Percentiles rank a stretch among this genome's conserved stretches.
phyloP scores from a whole-genome alignment of 2,888 invertebrate genomes.

The Parnassius orleans region DNA sequence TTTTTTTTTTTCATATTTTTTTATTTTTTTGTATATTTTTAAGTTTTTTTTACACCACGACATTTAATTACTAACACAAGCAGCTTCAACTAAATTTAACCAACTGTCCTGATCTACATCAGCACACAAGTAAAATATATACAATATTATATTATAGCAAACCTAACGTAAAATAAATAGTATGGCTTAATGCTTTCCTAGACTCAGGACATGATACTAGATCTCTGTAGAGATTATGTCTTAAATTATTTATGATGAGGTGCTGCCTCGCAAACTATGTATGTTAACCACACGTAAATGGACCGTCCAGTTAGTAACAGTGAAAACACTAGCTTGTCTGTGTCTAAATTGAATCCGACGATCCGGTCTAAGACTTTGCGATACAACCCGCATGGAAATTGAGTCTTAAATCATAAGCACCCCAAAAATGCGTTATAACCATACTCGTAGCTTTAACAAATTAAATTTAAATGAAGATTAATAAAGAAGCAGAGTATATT shows the following conservation, averaged over 20 bases:
- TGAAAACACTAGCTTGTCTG: not conserved
- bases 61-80: too few species aligned
- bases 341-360: not conserved
- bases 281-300: not conserved
- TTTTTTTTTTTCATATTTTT: not conserved
- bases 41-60: too few species aligned
- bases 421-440: not conserved
- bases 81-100: not conserved
- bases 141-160: too few species aligned
- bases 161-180: too few species aligned
- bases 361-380: not conserved
- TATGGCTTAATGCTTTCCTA: too few species aligned
- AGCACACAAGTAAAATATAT: too few species aligned
- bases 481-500: not conserved
- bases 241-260: too few species aligned
- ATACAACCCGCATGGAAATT: not conserved
- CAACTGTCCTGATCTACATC: too few species aligned
- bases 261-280: too few species aligned
- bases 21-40: not conserved
- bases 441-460: not conserved
- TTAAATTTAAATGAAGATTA: slow-evolving; percentile 1
- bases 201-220: too few species aligned
- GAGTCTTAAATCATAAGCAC: not conserved
- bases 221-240: not conserved
- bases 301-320: not conserved